A percentile compares a stretch with the other conserved stretches of the same genome.
Evolutionary conservation across 2,888 invertebrate genomes (phyloP).

Genomic region (Phragmatobia fuliginosa): DNA sequence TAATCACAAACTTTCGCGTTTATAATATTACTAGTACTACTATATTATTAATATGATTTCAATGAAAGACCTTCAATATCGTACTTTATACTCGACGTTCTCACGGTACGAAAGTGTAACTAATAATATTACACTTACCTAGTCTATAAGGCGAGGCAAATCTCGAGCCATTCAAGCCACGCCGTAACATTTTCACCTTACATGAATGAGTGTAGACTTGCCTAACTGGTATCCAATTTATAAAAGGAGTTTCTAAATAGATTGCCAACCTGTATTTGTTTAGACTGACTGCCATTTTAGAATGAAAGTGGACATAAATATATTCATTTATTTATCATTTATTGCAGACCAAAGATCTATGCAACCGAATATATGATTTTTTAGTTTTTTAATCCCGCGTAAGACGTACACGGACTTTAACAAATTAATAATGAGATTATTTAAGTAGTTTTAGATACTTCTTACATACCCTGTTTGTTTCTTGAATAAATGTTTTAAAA

Average conservation of each 20-base stretch:
- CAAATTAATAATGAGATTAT: too few species aligned
- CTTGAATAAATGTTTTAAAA: too few species aligned
- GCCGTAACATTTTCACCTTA: conserved; percentile 16
- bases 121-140: conserved; percentile 5
- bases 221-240: conserved; percentile 5
- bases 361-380: too few species aligned
- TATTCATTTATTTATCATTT: too few species aligned
- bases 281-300: not conserved
- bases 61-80: not conserved
- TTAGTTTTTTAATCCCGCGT: not conserved
- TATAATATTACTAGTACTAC: too few species aligned
- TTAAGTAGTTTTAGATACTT: too few species aligned
- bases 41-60: conserved; percentile 2
- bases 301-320: not conserved
- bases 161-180: conserved; percentile 13
- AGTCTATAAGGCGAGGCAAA: conserved; percentile 15
- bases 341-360: too few species aligned
- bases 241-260: conserved; percentile 14
- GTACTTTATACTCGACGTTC: conserved; percentile 8
- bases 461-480: too few species aligned
- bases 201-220: conserved; percentile 12
- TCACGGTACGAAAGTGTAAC: conserved; percentile 13
- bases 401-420: not conserved
- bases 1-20: too few species aligned
- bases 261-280: not conserved